Conservation (phyloP, 2,888 invertebrate genomes). For the Lithosia quadra region DNA sequence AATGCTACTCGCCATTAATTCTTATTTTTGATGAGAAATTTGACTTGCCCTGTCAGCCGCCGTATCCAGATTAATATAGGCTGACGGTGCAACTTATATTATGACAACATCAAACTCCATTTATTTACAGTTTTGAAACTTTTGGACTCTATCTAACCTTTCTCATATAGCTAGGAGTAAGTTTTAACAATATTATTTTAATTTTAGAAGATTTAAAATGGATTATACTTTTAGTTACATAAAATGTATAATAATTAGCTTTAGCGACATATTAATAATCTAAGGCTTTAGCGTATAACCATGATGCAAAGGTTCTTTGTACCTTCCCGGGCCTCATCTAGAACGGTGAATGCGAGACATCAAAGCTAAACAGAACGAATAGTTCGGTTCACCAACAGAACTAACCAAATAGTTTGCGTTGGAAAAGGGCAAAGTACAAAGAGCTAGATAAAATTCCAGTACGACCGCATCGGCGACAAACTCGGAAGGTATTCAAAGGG, state of each 20-base stretch:
- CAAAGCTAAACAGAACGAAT: conserved; percentile 76
- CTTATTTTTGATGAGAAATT: conserved; percentile 87
- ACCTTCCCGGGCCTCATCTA: conserved; percentile 17
- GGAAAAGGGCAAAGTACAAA: conserved; percentile 84
- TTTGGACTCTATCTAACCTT: conserved; percentile 16
- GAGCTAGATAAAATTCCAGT: conserved; percentile 85
- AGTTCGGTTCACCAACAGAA: conserved; percentile 75
- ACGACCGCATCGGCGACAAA: conserved; percentile 83
- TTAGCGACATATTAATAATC: too few species aligned
- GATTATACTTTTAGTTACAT: neutral
- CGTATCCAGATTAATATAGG: conserved; percentile 85
- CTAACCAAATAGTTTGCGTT: conserved; percentile 80
- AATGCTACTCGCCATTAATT: conserved; percentile 86
- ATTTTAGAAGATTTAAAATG: conserved; percentile 3
- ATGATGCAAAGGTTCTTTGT: conserved; percentile 16
- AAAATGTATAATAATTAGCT: conserved; percentile 20
- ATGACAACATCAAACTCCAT: conserved; percentile 65
- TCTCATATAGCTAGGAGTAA: neutral
- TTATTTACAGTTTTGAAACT: conserved; percentile 33
- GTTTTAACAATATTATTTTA: neutral
- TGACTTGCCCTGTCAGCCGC: conserved; percentile 85
- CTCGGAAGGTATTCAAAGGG: conserved; percentile 82
- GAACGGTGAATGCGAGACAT: conserved; percentile 54
- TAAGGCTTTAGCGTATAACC: conserved; percentile 27
- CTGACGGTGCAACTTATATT: conserved; percentile 84